Base-by-base conservation (phyloP, 2,797 vertebrate species). In the Dryobates pubescens region DNA sequence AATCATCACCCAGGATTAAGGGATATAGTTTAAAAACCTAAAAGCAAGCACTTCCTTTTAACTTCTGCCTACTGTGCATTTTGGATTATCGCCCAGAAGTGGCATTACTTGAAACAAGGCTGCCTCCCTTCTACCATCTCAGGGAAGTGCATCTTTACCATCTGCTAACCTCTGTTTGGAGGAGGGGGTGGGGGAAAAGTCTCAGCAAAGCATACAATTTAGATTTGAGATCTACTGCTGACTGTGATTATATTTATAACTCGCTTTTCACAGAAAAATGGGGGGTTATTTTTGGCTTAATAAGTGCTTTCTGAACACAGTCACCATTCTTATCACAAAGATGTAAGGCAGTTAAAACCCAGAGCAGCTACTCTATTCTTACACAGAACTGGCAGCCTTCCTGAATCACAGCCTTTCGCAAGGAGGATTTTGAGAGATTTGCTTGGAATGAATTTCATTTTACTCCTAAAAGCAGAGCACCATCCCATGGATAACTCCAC, bases 1-100 rank as follows among this genome's bases (percentile, higher is more conserved):
- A 99, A 99, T 99, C 99, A 99, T 99, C 98, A 98, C 98, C 98
- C 98, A 97, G 99, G 99, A 99, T 99, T 99, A 99, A 99, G 98
- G 99, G 99, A 99, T 99, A 99, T 98, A 98, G 98, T 98, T 99
- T 99, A 98, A 99, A 99, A 99, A 99, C 98, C 98, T 99, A 99
- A 99, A 99, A 99, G 98, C 98, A 99, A 98, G 98, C 98, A 98
- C 98, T 98, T 98, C 98, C 98, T 99, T 98, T 98, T 98, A 99
- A 99, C 98, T 99, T 98, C 98, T 98, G 98, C 98, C 98, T 98
- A 99, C 98, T 99, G 99, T 98, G 96, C 97, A 96, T 97, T 98
- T 98, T 98, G 98, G 98, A 98, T 97, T 96, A 97, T 92, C 83
- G 95, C 98, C 98, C 97, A 98, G 98, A 98, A 98, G 97, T 95